Base-by-base conservation (phyloP, 2,888 invertebrate genomes). In the Liodrosophila aerea region DNA sequence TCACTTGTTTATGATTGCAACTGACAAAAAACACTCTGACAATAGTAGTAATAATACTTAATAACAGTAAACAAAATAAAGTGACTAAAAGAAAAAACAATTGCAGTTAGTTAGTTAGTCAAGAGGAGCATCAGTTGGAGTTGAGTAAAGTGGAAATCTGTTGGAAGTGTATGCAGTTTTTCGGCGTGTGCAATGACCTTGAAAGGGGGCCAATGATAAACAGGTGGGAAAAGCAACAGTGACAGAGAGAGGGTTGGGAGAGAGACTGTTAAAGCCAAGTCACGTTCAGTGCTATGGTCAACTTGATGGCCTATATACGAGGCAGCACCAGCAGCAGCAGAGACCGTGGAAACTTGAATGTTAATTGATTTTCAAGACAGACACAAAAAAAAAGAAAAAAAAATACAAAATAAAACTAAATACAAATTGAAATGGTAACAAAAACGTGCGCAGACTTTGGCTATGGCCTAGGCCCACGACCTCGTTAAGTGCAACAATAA, bases 261-360 rank as follows among this genome's bases (percentile, higher is more conserved):
- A 43, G 18, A 39, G 22, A 39, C 41, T 11, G 61, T 73, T 77
- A 59, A 53, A 66, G 84, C 72, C 76, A 50, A 83, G 76, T 84
- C 76, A 76, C 81, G 76, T 76, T 65, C 84, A 83, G 84, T 76
- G 84, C 73, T 76, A 60, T 45, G 58, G 64, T 45, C 60, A 57
- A 37, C 72, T 15, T n/a, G 46, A 13, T 77, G 66, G 61, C 75
- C 60, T 61, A 58, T 74, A 54, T 70, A 61, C 39, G 36, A 29
- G 41, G 12, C 15, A 36, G 2, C 34, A 51, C 18, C 61, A 9
- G 7, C 45, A 33, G 0, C 41, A 56, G 1, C 60, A 13, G n/a
- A n/a, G 11, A 44, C 36, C 47, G 58, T 50, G 61, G 72, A 56
- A 53, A 63, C 81, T 61, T 65, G 62, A 80, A 73, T 69, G 59